Evolutionary conservation across 2,888 invertebrate species (phyloP), one percentile per base, ranked within the genome.

Genomic region (Rhorus exstirpatorius): DNA sequence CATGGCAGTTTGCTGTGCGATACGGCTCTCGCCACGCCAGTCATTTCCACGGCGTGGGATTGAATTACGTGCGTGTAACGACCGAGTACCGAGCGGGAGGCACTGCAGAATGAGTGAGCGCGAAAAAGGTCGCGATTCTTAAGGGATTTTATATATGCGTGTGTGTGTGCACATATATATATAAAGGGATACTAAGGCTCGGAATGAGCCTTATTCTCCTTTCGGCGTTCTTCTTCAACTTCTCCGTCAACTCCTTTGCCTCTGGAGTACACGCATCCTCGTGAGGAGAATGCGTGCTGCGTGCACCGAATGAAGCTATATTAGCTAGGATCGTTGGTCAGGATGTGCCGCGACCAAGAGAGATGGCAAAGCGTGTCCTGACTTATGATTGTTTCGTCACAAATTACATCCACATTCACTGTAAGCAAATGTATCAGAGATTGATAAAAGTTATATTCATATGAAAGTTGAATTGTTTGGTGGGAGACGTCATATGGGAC

Each of bases 11-110:
- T 72, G 72, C 55, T 70, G 41, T 41, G 71, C 75, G 76, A 76
- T 71, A 76, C 55, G 71, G 71, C 71, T 77, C 61, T 76, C 80
- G 71, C 58, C 76, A 68, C 84, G 74, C 83, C 76, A 87, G 85
- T 87, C 86, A 87, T 87, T 88, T 87, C 85, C 86, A 85, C 87
- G 85, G 85, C 87, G 88, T 89, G 89, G 87, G 87, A 85, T 86
- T 89, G 87, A 84, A 86, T 88, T 87, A 87, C 87, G 86, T 88
- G 88, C 87, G 84, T 85, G 85, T 87, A 87, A 84, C 84, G 80
- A 84, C 83, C 83, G 83, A 61, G 76, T 21, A 41, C 38, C 72
- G 61, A 72, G 61, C 76, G 74, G 70, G 70, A 70, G 81, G 38
- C 75, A 65, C 75, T 63, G 75, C 55, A 46, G 58, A 55, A 79